Evolutionary conservation across 2,113 vertebrate species (phyloP).

Genomic region (Cinclus cinclus): DNA sequence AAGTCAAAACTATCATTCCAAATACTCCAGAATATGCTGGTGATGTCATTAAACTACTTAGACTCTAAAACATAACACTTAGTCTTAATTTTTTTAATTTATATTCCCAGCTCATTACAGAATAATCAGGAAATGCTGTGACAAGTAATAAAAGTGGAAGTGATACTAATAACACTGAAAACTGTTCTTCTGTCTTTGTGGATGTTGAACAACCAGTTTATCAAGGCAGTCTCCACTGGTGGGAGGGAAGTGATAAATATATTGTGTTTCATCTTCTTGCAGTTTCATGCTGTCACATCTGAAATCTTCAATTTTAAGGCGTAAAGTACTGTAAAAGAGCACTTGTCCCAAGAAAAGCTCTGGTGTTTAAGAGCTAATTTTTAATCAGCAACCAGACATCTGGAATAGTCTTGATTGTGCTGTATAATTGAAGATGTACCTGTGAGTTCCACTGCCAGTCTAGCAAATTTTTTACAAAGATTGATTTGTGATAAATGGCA

Average conservation of each 20-base stretch:
- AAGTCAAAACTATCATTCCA: not conserved
- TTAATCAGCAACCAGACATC: not conserved
- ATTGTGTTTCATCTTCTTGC: not conserved
- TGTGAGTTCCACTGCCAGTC: not conserved
- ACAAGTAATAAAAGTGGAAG: not conserved
- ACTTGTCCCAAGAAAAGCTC: not conserved
- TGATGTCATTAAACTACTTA: not conserved
- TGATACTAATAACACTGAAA: not conserved
- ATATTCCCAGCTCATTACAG: not conserved
- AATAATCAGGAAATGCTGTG: not conserved
- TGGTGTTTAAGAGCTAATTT: not conserved
- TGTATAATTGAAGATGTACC: not conserved
- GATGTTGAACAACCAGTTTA: not conserved
- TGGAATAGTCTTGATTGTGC: not conserved
- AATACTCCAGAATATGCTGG: not conserved
- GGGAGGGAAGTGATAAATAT: not conserved
- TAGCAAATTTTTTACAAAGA: not conserved
- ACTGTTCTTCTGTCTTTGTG: not conserved
- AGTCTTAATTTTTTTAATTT: not conserved
- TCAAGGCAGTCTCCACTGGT: not conserved
- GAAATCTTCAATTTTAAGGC: not conserved
- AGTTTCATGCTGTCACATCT: not conserved
- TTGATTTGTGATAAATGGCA: not conserved
- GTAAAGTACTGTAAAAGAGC: not conserved
- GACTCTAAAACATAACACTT: not conserved